Evolutionary conservation across 2,888 invertebrate genomes (phyloP), one percentile per base, ranked within the genome.

Genomic region (Apodemia zela): DNA sequence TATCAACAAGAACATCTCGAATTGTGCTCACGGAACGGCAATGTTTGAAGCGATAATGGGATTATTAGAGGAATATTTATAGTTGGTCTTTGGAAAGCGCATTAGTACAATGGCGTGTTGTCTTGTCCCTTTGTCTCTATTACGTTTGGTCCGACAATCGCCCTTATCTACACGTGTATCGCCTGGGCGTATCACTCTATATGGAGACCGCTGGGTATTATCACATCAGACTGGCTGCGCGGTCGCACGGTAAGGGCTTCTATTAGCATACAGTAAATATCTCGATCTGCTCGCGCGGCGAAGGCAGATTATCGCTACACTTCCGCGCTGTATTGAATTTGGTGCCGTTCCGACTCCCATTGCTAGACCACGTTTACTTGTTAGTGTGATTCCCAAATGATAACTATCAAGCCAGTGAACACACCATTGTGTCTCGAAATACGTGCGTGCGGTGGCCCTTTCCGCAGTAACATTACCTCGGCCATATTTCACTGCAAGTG

Each of bases 241-340:
- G 77, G 86, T 85, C 85, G 85, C 86, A 87, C 85, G 86, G 84
- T 84, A 86, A 87, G 83, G 82, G 82, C 78, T 79, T 72, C 77
- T 74, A 90, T 91, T 89, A 85, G 88, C 91, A 91, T 90, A 90
- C 88, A 90, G 88, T 79, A 85, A 84, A 84, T 84, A 89, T 88
- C 87, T 81, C 84, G 88, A 89, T 89, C 82, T 84, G 74, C 77
- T 77, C 75, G 77, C 79, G 80, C 82, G 77, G 77, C 69, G 77
- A 76, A 70, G 75, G 81, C 82, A 84, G 87, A 87, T 89, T 87
- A 80, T 82, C 75, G 79, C 79, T 75, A 75, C 77, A 79, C 88
- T 89, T 88, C 90, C 89, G 89, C 83, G 75, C 80, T 82, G 81
- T 84, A 89, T 88, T 86, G 84, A 88, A 87, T 89, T 88, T 76